Conservation (phyloP, 2,797 vertebrate genomes). For the Onychomys torridus region DNA sequence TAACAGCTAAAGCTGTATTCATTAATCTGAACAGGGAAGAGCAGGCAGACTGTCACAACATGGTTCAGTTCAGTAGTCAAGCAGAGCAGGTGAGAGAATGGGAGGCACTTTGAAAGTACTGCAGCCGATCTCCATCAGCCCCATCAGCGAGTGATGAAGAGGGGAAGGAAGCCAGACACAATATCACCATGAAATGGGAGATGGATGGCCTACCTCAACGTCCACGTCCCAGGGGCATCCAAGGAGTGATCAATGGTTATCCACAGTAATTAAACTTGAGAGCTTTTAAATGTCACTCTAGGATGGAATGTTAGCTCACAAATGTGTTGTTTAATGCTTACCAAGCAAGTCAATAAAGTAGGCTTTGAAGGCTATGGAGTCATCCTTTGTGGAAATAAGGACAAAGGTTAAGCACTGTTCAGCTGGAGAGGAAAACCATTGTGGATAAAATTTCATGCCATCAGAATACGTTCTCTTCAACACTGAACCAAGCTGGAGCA, state of each 20-base stretch:
- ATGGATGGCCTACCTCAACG: conserved; percentile 75
- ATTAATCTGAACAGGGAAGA: conserved; percentile 88
- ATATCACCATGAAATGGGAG: conserved; percentile 65
- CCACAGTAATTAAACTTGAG: conserved; percentile 82
- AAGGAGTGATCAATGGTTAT: conserved; percentile 73
- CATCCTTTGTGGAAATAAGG: conserved; percentile 55
- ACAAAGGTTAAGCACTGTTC: conserved; percentile 49
- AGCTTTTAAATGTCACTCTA: conserved; percentile 79
- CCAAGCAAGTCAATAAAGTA: conserved; percentile 1
- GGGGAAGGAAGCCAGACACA: conserved; percentile 73
- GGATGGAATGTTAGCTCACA: conserved; percentile 74
- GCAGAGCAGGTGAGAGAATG: conserved; percentile 84
- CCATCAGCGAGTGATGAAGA: conserved; percentile 62
- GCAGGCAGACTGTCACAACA: conserved; percentile 88
- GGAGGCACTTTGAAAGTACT: conserved; percentile 76
- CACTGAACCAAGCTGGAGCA: neutral
- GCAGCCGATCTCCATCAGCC: conserved; percentile 79
- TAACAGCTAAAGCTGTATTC: conserved; percentile 88
- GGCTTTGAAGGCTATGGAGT: neutral
- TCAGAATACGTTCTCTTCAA: neutral
- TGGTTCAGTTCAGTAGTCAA: conserved; percentile 86
- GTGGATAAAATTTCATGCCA: neutral
- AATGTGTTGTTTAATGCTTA: conserved; percentile 83
- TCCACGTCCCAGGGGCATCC: conserved; percentile 65
- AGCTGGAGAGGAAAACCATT: neutral